Evolutionary conservation across 2,797 vertebrate genomes (phyloP).

Genomic region (Babyrousa celebensis): DNA sequence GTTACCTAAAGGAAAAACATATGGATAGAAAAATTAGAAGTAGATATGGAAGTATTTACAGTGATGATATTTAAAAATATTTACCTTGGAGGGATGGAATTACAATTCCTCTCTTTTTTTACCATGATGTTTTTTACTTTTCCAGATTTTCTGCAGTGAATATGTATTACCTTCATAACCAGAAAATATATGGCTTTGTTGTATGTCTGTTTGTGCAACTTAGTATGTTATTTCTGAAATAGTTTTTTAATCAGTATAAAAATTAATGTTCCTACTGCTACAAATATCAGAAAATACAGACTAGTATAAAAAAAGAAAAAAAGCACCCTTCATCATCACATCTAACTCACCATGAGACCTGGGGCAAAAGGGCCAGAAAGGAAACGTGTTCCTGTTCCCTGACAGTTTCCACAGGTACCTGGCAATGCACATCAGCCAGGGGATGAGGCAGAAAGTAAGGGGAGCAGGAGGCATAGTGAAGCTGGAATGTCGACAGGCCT

Average conservation of each 20-base stretch:
- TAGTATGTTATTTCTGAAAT: conserved; percentile 17
- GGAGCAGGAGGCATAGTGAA: too few relatives aligned
- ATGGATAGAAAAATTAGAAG: background rate
- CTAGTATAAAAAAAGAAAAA: background rate
- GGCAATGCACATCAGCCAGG: background rate
- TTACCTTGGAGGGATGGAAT: background rate
- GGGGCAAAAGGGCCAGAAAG: background rate
- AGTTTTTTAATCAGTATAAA: background rate
- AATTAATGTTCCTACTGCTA: background rate
- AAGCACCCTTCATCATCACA: background rate
- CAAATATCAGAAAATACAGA: conserved; percentile 17
- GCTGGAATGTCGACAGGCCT: background rate
- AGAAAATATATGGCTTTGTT: background rate
- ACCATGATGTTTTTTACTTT: background rate
- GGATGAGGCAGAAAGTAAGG: background rate
- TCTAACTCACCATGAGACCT: background rate
- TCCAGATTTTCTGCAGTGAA: conserved; percentile 14
- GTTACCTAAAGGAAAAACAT: background rate
- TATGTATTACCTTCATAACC: background rate
- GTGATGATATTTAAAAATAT: conserved; percentile 1
- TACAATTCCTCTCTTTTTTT: background rate
- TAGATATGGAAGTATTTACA: background rate
- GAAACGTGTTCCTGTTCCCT: background rate
- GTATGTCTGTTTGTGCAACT: background rate
- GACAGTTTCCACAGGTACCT: background rate